Evolutionary conservation across 2,113 vertebrate genomes (phyloP), one percentile per base, ranked within the genome.

Genomic region (Cathartes aura): DNA sequence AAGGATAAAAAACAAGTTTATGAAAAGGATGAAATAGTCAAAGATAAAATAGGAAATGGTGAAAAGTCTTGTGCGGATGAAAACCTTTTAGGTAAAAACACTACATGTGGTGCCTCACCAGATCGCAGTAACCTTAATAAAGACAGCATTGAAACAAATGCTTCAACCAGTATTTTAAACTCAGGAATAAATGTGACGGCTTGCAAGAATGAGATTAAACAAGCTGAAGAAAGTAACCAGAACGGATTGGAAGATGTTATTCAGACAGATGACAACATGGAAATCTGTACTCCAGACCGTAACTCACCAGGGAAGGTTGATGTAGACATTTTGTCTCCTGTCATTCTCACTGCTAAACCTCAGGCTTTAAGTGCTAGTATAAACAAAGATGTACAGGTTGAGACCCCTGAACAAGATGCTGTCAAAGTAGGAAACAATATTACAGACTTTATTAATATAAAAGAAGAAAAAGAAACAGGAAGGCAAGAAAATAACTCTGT

Each of bases 281-380:
- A 99, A 67, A 99, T 99, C 20, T 99, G 99, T 74, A 99, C 99
- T 43, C 99, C 99, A 0, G 99, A 99, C 23, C 98, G 98, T 42
- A 98, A 93, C 18, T 98, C 98, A 0, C 98, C 96, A 0, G 98
- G 98, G 34, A 98, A 98, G 56, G 95, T 95, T 24, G 90, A 95
- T 12, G 98, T 98, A 68, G 97, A 90, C 4, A 1, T 89, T 29
- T 95, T 97, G 80, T 96, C 97, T 81, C 91, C 94, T 15, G 95
- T 89, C 52, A 56, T 91, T 66, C 53, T 96, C 43, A 15, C 82
- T 45, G 68, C 82, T 30, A 96, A 87, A 71, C 60, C 96, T 63
- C 95, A 91, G 36, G 92, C 93, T 45, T 15, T 52, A 36, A 92
- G 60, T 86, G 24, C 32, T 60, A 78, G 15, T 45, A 8, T 59